Evolutionary conservation across 1,140 invertebrate genomes (phyloP), one percentile per base, ranked within the genome.

Genomic region (Drosophila ambigua): DNA sequence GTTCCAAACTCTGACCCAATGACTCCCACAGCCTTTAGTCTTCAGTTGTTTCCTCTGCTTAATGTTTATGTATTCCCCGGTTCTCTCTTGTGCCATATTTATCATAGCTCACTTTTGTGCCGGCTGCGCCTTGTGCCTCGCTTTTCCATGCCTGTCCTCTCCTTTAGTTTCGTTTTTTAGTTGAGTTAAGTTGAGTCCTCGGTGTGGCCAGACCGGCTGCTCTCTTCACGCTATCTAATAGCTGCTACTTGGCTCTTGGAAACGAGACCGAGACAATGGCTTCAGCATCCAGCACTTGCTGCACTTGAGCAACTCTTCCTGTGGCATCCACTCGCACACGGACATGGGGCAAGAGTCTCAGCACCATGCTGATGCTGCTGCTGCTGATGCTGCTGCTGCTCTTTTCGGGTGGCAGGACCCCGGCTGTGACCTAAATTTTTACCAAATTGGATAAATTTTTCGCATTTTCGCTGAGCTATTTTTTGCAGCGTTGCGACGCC

Each of bases 381-480:
- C 62, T 46, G 45, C 74, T 84, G 80, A 0, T 16, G 16, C 16
- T 52, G 72, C 68, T 68, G 75, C 80, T 84, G 82, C 82, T 75
- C 82, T 85, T 88, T 85, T 85, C 71, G 65, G 65, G 69, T 81
- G 77, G 61, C 69, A 84, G 77, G 55, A 75, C 62, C 87, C 75
- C 72, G 78, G 76, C 69, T 88, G 79, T 90, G 88, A 90, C 88
- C 88, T 76, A 90, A 90, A 90, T 90, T 90, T 90, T 90, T 90
- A 88, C 88, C 88, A 90, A 90, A 90, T 90, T 90, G 88, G 88
- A 90, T 90, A 90, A 84, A 90, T 90, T 90, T 90, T 90, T 90
- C 89, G 89, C 88, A 90, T 90, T 90, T 88, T 84, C 83, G 67
- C 76, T 83, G 73, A 73, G 66, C 76, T 51, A 59, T 72, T 63